Evolutionary conservation across 2,113 vertebrate genomes (phyloP), one percentile per base, ranked within the genome.

Genomic region (Micronycteris hirsuta): DNA sequence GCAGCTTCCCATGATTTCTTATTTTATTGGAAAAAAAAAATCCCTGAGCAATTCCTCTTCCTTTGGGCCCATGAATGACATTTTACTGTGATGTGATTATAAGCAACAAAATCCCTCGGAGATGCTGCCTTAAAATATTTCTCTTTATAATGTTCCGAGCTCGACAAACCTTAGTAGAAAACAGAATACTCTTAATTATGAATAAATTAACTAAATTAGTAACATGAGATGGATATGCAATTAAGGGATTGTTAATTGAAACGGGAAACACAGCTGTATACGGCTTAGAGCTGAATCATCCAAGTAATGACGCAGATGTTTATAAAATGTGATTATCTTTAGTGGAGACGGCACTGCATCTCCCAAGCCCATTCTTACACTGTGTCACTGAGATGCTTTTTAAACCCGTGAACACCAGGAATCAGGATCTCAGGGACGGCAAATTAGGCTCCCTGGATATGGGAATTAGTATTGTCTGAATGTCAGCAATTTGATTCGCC

Each of bases 181-280:
- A 98, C 97, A 98, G 98, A 98, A 98, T 99, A 98, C 98, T 97
- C 98, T 98, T 99, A 98, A 99, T 99, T 98, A 98, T 98, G 98
- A 99, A 99, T 99, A 99, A 98, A 99, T 98, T 98, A 98, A 98
- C 98, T 98, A 98, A 99, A 99, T 99, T 98, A 98, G 98, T 98
- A 98, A 98, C 98, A 98, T 97, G 98, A 98, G 98, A 98, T 98
- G 98, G 98, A 98, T 98, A 98, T 98, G 98, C 98, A 99, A 98
- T 98, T 99, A 99, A 97, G 98, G 97, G 97, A 98, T 96, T 98
- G 98, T 98, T 98, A 98, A 98, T 98, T 98, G 98, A 98, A 99
- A 98, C 97, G 98, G 98, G 98, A 98, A 99, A 98, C 98, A 98
- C 98, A 98, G 98, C 98, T 98, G 98, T 98, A 98, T 98, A 97